phyloP scores from a whole-genome alignment of 2,888 invertebrate genomes.

The Tinea pellionella region DNA sequence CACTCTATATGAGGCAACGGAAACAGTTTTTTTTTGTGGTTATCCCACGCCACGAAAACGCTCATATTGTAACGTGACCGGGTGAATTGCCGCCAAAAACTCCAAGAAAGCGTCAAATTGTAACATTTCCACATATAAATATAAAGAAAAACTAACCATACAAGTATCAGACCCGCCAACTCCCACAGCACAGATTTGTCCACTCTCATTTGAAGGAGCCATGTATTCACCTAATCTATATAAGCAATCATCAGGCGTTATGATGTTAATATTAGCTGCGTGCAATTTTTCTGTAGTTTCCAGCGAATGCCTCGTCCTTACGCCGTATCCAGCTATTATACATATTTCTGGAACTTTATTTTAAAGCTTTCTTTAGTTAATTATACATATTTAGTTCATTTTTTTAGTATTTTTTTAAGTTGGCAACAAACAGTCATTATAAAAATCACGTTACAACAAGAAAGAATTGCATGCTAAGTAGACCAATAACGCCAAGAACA shows the following conservation, averaged over 20 bases:
- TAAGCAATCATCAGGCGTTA: constrained; percentile 48
- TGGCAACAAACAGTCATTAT: no score
- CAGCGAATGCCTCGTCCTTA: constrained; percentile 23
- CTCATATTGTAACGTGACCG: no score
- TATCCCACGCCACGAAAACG: no score
- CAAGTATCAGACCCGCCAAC: constrained; percentile 45
- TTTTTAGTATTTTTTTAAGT: neutral
- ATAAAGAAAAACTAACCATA: constrained; percentile 32
- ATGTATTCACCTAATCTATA: constrained; percentile 33
- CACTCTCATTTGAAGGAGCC: constrained; percentile 38
- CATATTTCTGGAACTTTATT: constrained; percentile 41
- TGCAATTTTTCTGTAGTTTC: constrained; percentile 33
- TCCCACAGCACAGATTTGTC: constrained; percentile 57
- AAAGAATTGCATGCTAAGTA: no score
- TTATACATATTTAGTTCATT: neutral
- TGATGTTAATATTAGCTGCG: constrained; percentile 35
- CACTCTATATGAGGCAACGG: no score
- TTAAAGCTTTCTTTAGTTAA: no score
- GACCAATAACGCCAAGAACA: no score
- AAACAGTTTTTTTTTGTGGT: no score
- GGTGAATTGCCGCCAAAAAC: no score
- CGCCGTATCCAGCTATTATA: constrained; percentile 50
- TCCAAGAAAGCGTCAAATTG: no score
- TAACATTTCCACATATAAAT: no score
- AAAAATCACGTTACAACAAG: no score